Conservation (phyloP, 2,797 vertebrate genomes). For the Urophycis tenuis region DNA sequence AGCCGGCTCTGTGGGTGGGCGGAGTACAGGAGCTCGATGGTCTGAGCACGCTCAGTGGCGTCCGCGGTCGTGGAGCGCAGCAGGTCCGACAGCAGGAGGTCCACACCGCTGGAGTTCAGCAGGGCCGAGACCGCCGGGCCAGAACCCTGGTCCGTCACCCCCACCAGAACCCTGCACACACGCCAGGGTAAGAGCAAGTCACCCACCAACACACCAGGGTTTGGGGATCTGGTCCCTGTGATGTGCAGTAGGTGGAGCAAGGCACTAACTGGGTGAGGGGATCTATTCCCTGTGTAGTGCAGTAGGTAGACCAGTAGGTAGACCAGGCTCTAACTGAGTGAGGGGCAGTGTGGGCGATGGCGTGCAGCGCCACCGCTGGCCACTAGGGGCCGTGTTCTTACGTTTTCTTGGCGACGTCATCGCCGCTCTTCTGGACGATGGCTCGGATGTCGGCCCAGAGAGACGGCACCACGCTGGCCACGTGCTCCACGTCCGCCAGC, state of each 20-base stretch:
- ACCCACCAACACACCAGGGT: neutral
- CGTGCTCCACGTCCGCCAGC: slow-evolving; percentile 62
- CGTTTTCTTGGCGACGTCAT: slow-evolving; percentile 24
- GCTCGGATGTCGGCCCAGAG: slow-evolving; percentile 58
- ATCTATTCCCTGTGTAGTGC: neutral
- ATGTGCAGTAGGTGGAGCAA: neutral
- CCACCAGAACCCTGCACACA: slow-evolving; percentile 69
- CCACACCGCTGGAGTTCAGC: slow-evolving; percentile 57
- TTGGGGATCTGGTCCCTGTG: neutral
- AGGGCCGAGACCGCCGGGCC: slow-evolving; percentile 52
- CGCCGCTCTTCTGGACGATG: slow-evolving; percentile 59
- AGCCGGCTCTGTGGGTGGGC: slow-evolving; percentile 43
- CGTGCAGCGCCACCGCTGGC: neutral
- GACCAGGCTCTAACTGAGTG: neutral
- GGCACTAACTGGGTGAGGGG: neutral
- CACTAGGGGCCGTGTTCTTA: neutral
- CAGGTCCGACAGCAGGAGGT: slow-evolving; percentile 70
- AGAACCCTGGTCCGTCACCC: slow-evolving; percentile 47
- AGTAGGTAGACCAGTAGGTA: neutral
- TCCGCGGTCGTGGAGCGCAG: slow-evolving; percentile 11
- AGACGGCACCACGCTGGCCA: slow-evolving; percentile 42
- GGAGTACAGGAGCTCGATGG: slow-evolving; percentile 53
- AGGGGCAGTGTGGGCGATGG: neutral
- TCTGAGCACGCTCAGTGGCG: slow-evolving; percentile 10
- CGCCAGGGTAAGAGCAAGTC: neutral